These are phyloP conservation scores for Syngnathus scovelli DNA, from an alignment of 2,113 vertebrate species.

Conservation along the genomic window DNA sequence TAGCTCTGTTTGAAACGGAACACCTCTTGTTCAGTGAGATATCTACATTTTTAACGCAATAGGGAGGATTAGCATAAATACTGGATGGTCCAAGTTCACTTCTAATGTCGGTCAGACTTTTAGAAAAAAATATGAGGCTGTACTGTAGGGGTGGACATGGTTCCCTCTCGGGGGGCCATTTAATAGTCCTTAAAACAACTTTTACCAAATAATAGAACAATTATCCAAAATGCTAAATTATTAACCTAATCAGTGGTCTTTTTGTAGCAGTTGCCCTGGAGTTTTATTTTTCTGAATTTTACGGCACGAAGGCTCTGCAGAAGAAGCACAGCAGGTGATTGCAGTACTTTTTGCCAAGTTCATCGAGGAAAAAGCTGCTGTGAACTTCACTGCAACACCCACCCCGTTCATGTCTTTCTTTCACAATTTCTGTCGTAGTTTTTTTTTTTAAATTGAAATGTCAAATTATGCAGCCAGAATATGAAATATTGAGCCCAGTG, in stretches of 20 bases:
- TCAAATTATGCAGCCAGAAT: conserved; percentile 37
- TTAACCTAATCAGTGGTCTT: background rate
- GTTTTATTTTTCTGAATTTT: background rate
- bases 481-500: conserved; percentile 42
- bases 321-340: conserved; percentile 30
- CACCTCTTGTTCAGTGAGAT: conserved; percentile 10
- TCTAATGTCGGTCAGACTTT: background rate
- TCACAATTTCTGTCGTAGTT: background rate
- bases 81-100: background rate
- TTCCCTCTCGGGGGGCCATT: background rate
- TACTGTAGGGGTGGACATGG: background rate
- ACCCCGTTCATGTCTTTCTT: conserved; percentile 2
- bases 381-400: conserved; percentile 15
- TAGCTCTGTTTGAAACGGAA: conserved; percentile 12
- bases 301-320: background rate
- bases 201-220: too few relatives aligned
- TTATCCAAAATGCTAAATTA: too few relatives aligned
- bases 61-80: conserved; percentile 12
- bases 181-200: background rate
- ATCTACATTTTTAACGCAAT: conserved; percentile 6
- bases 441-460: conserved; percentile 23
- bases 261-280: background rate
- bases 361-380: background rate
- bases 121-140: background rate
- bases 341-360: conserved; percentile 17